Evolutionary conservation across 1,140 invertebrate genomes (phyloP).

Genomic region (Plutomurus gul): DNA sequence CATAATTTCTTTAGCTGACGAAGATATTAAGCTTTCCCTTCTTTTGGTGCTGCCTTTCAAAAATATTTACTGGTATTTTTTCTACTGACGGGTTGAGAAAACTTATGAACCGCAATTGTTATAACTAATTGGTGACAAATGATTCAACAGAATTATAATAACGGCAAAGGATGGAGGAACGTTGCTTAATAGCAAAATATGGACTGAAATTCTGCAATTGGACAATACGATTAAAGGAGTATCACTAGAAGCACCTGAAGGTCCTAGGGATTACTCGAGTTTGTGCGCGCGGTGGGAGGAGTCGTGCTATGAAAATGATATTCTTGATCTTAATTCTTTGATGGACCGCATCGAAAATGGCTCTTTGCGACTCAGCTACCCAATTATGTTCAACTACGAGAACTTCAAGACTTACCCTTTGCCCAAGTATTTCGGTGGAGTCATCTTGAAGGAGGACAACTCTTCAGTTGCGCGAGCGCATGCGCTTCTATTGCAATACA

Average conservation of each 20-base stretch:
- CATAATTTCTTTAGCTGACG: no score
- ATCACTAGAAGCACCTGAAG: not conserved
- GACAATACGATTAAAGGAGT: not conserved
- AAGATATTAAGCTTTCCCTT: no score
- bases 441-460: constrained; percentile 72
- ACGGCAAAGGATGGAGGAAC: not conserved
- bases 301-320: constrained; percentile 81
- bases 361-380: constrained; percentile 77
- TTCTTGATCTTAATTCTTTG: constrained; percentile 68
- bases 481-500: constrained; percentile 64
- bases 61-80: no score
- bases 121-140: not conserved
- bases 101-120: not conserved
- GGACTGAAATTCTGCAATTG: not conserved
- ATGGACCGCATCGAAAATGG: constrained; percentile 66
- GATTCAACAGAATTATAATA: not conserved
- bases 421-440: constrained; percentile 82
- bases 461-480: constrained; percentile 72
- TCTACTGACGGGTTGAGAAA: no score
- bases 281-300: constrained; percentile 81
- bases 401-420: constrained; percentile 82
- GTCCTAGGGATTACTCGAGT: constrained; percentile 70
- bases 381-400: constrained; percentile 81
- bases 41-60: no score
- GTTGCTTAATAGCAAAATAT: not conserved